Evolutionary conservation across 2,113 vertebrate genomes (phyloP).

Genomic region (Vicugna pacos): DNA sequence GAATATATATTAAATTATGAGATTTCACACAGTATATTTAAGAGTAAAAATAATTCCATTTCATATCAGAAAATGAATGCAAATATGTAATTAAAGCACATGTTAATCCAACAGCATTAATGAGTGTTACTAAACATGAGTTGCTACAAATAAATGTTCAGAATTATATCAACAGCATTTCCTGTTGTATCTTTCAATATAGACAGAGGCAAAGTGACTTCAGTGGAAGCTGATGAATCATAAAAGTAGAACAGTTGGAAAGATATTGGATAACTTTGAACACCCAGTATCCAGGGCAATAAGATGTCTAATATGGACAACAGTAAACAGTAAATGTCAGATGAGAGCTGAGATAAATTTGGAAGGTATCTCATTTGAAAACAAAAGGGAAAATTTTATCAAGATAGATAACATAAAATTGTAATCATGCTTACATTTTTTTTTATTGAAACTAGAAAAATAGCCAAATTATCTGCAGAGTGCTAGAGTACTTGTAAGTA

Average conservation of each 20-base stretch:
- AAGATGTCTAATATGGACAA: not conserved
- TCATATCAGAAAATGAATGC: not conserved
- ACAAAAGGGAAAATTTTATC: not conserved
- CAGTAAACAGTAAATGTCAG: not conserved
- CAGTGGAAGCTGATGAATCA: not conserved
- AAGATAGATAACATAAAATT: not conserved
- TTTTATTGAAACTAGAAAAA: not conserved
- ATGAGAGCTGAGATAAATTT: not conserved
- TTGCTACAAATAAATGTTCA: slow-evolving; percentile 32
- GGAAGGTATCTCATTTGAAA: not conserved
- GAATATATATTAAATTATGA: not conserved
- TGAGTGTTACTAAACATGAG: not conserved
- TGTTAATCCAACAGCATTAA: slow-evolving; percentile 20
- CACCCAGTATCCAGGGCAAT: not conserved
- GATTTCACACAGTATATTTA: not conserved
- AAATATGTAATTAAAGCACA: not conserved
- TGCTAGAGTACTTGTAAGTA: not conserved
- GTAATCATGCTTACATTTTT: not conserved
- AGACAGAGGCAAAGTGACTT: not conserved
- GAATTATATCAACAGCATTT: not conserved
- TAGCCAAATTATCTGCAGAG: not conserved
- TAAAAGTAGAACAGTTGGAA: not conserved
- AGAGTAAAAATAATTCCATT: not conserved
- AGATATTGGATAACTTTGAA: not conserved
- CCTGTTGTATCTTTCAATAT: not conserved